These are phyloP conservation scores for Rhizomys pruinosus DNA, from an alignment of 2,113 vertebrate species.

Conservation along the genomic window DNA sequence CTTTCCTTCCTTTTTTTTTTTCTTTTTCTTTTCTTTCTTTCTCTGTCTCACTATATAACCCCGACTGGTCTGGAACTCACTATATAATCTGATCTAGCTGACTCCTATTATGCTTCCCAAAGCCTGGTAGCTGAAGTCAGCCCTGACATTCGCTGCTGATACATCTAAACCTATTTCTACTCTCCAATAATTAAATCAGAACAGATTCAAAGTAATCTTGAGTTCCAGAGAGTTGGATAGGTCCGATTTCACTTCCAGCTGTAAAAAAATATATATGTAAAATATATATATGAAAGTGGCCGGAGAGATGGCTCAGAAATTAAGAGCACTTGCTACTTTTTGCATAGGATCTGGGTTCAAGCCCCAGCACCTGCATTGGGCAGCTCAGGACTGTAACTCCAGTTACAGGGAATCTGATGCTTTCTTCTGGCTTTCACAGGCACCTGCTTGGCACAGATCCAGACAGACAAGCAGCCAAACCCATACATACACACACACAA, in stretches of 20 bases:
- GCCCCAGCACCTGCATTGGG: no score
- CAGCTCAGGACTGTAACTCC: no score
- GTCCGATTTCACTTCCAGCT: conserved; percentile 62
- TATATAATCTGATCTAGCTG: not conserved
- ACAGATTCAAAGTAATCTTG: conserved; percentile 39
- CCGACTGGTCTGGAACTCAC: not conserved
- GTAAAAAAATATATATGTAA: conserved; percentile 15
- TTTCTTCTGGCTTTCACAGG: no score
- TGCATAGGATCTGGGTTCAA: not conserved
- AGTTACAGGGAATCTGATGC: no score
- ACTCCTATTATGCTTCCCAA: not conserved
- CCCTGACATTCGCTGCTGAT: not conserved
- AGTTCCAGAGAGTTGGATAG: conserved; percentile 32
- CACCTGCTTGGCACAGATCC: no score
- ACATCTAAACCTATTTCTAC: conserved; percentile 22
- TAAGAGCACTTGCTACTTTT: no score
- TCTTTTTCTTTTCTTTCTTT: not conserved
- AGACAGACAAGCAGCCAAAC: no score
- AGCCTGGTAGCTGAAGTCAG: conserved; percentile 9
- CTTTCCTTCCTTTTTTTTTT: no score
- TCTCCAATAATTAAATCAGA: conserved; percentile 61
- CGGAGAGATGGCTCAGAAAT: no score
- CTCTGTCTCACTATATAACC: not conserved
- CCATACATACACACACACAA: no score
- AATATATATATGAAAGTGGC: not conserved